phyloP scores from a whole-genome alignment of 1,140 invertebrate species.

The Campodea augens region DNA sequence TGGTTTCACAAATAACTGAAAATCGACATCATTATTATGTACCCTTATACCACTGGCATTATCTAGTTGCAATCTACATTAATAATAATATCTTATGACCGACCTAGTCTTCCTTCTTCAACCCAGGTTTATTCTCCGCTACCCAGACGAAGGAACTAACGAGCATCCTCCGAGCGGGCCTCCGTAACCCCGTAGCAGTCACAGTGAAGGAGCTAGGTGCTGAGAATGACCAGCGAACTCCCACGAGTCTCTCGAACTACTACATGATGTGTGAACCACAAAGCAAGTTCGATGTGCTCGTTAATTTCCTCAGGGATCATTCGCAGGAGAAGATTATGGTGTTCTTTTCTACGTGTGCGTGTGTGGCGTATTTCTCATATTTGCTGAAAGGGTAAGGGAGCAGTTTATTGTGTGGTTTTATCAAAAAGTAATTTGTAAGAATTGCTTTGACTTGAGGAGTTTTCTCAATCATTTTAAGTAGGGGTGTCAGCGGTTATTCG shows the following conservation, averaged over 20 bases:
- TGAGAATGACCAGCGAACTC: constrained; percentile 37
- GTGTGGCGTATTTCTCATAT: constrained; percentile 83
- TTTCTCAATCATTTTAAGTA: too few species aligned
- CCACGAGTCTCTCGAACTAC: constrained; percentile 62
- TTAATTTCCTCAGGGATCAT: constrained; percentile 50
- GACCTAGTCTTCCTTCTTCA: too few species aligned
- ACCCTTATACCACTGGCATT: too few species aligned
- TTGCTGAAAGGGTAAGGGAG: constrained; percentile 39
- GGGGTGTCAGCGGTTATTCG: too few species aligned
- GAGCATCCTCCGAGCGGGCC: constrained; percentile 74
- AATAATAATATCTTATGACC: too few species aligned
- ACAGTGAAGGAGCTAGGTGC: constrained; percentile 50
- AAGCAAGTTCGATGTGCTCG: constrained; percentile 49
- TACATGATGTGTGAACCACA: constrained; percentile 60
- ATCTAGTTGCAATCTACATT: too few species aligned
- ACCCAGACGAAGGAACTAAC: constrained; percentile 93
- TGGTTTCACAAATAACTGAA: too few species aligned
- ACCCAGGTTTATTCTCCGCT: constrained; percentile 94
- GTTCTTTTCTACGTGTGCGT: constrained; percentile 90
- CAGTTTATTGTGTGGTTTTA: too few species aligned
- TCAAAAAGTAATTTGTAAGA: too few species aligned
- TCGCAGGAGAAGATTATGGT: constrained; percentile 61
- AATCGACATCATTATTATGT: too few species aligned
- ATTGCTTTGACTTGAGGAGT: too few species aligned
- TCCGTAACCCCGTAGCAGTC: constrained; percentile 84